These are phyloP conservation scores for Dolichoris vasculosae DNA, from an alignment of 1,140 invertebrate species.

Conservation along the genomic window DNA sequence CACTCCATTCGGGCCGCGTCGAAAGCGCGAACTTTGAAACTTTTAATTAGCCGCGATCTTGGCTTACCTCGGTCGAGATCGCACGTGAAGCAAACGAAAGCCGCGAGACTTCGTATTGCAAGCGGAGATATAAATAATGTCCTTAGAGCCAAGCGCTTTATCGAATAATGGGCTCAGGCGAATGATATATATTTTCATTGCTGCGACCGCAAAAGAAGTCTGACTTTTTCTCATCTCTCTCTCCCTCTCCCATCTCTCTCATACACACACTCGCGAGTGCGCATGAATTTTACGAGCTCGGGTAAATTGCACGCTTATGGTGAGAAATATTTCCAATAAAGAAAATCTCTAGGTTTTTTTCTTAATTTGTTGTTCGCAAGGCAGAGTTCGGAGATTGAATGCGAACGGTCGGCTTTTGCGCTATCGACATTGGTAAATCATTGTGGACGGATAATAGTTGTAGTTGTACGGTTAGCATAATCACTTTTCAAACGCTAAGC, in stretches of 20 bases:
- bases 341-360: background rate
- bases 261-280: too few relatives aligned
- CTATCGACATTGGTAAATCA: conserved; percentile 30
- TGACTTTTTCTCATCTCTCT: too few relatives aligned
- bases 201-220: background rate
- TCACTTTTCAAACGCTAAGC: conserved; percentile 11
- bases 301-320: conserved; percentile 31
- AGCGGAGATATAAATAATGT: conserved; percentile 27
- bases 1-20: background rate
- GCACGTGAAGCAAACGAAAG: background rate
- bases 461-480: conserved; percentile 41
- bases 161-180: conserved; percentile 26
- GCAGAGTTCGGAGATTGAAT: background rate
- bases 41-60: conserved; percentile 48
- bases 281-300: conserved; percentile 28
- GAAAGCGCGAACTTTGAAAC: conserved; percentile 6
- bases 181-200: background rate
- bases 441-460: conserved; percentile 16
- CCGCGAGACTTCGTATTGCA: background rate
- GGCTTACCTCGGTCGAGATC: background rate
- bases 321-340: conserved; percentile 11
- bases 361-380: background rate
- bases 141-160: conserved; percentile 1
- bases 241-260: too few relatives aligned
- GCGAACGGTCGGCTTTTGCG: background rate